Evolutionary conservation across 2,888 invertebrate species (phyloP).

Genomic region (Megalurothrips usitatus): DNA sequence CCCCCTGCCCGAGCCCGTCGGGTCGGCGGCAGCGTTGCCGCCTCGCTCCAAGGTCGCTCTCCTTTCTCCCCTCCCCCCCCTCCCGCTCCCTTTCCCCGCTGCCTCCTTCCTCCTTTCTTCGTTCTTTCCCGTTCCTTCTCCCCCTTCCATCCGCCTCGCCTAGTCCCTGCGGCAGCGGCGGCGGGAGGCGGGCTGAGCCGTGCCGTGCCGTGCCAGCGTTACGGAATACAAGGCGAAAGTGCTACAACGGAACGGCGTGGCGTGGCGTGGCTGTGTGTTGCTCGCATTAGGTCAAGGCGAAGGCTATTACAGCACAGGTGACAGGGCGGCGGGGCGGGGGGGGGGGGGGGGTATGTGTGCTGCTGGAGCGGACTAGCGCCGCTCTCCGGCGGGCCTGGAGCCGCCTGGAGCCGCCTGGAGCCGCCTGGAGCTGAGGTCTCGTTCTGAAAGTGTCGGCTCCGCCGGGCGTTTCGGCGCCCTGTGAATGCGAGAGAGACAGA

Average conservation of each 20-base stretch:
- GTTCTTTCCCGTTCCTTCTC: neutral
- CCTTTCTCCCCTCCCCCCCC: conserved; percentile 1
- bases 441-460: no score
- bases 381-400: no score
- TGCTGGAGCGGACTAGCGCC: no score
- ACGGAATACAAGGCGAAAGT: no score
- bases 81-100: neutral
- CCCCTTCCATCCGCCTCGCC: neutral
- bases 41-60: conserved; percentile 4
- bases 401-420: no score
- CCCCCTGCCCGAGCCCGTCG: neutral
- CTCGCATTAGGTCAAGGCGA: conserved; percentile 28
- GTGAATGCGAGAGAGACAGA: neutral
- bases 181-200: neutral
- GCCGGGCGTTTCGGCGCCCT: neutral
- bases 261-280: neutral
- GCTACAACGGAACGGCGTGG: neutral
- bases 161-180: neutral
- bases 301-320: conserved; percentile 28
- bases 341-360: conserved; percentile 18
- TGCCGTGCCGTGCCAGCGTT: no score
- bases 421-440: no score
- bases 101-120: neutral
- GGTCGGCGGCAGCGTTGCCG: conserved; percentile 4
- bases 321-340: conserved; percentile 14